phyloP scores from a whole-genome alignment of 2,113 vertebrate genomes.

The Zosterops borbonicus region DNA sequence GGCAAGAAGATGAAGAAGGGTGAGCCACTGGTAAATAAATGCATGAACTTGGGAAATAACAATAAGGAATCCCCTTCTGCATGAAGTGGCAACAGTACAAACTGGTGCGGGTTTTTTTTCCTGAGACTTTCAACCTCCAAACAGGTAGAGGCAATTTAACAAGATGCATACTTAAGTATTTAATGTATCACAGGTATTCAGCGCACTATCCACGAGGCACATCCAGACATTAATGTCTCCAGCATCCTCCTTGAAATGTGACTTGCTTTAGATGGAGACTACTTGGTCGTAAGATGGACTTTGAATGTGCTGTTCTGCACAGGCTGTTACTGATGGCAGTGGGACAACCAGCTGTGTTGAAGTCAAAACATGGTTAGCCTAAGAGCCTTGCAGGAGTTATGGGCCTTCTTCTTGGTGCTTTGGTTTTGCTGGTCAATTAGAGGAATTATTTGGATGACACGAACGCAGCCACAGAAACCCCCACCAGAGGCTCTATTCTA shows the following conservation, averaged over 20 bases:
- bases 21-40: neutral
- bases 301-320: rapidly evolving
- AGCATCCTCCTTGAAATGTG: neutral
- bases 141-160: rapidly evolving
- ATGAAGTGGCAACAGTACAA: neutral
- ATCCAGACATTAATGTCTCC: neutral
- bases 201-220: neutral
- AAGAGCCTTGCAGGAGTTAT: neutral
- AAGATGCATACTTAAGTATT: neutral
- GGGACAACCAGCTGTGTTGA: neutral
- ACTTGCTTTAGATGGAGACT: neutral
- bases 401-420: neutral
- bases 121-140: neutral
- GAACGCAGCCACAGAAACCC: rapidly evolving
- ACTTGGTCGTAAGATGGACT: neutral
- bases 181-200: neutral
- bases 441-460: neutral
- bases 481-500: neutral
- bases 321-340: neutral
- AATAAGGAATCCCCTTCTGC: neutral
- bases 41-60: neutral
- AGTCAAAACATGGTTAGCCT: neutral
- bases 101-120: neutral
- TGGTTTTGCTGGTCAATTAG: neutral
- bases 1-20: neutral